phyloP scores from a whole-genome alignment of 2,113 vertebrate genomes.

The Zapornia atra region DNA sequence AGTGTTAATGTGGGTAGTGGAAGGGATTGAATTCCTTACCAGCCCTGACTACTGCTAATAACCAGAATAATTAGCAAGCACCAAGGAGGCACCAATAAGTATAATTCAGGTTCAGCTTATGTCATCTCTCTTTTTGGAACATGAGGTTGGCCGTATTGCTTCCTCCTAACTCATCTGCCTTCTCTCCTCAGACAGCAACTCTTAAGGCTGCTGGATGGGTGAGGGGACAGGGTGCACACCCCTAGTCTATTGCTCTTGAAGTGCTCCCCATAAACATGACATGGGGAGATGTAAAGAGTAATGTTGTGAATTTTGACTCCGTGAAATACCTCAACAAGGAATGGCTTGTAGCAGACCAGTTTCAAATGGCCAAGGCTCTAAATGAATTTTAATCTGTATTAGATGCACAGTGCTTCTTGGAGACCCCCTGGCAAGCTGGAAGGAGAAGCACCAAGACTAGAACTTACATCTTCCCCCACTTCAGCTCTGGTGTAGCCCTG shows the following conservation, averaged over 20 bases:
- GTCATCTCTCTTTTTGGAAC: background rate
- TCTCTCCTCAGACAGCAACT: background rate
- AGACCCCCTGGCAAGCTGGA: background rate
- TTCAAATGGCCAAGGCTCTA: background rate
- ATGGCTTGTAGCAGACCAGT: background rate
- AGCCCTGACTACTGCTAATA: background rate
- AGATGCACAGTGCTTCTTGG: background rate
- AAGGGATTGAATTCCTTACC: background rate
- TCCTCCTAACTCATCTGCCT: background rate
- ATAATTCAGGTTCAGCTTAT: background rate
- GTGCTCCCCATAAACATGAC: background rate
- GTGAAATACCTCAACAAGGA: background rate
- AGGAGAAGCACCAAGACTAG: background rate
- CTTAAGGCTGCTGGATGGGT: background rate
- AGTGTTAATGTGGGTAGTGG: background rate
- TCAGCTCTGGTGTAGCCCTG: background rate
- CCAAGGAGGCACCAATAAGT: background rate
- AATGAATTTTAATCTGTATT: background rate
- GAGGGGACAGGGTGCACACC: background rate
- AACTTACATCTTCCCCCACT: background rate
- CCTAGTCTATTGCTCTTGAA: background rate
- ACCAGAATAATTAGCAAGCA: background rate
- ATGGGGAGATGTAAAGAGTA: background rate
- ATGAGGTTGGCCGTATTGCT: background rate
- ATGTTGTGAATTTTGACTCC: background rate